These are phyloP conservation scores for human (Homo sapiens) DNA, from an alignment of 2,113 vertebrate genomes.

Conservation along the genomic window GRCh38 chr11:75898501-75899000, in stretches of 20 bases:
- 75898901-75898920: slow-evolving; percentile 11
- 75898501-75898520: not conserved
- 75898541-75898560: not conserved
- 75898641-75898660: not conserved
- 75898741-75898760: not conserved
- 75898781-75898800: not conserved
- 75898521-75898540: not conserved
- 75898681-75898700: not conserved
- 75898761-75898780: slow-evolving; percentile 7
- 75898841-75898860: not conserved
- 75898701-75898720: not conserved
- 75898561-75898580: not conserved
- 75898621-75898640: not conserved
- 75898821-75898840: not conserved
- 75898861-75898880: not conserved
- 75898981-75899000: slow-evolving; percentile 32
- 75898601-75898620: not conserved
- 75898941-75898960: slow-evolving; percentile 22
- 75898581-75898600: not conserved
- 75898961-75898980: slow-evolving; percentile 8
- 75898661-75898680: slow-evolving; percentile 11
- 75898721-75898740: not conserved
- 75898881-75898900: not conserved
- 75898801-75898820: slow-evolving; percentile 6
- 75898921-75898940: not conserved